A percentile compares a stretch with the other conserved stretches of the same genome.
phyloP scores from a whole-genome alignment of 2,888 invertebrate species.

The Andrena chrysosceles region DNA sequence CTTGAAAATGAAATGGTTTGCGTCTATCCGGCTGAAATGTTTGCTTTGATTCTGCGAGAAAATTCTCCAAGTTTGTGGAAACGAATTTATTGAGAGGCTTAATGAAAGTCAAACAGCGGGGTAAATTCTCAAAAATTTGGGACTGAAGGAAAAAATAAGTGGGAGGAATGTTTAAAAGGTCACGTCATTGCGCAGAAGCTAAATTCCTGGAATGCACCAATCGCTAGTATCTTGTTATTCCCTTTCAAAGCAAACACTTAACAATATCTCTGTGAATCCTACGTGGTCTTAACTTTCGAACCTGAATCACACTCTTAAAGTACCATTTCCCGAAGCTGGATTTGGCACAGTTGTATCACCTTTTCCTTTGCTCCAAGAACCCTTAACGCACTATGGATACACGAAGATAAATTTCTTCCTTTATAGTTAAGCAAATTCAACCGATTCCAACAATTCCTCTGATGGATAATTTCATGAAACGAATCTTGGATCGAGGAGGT shows the following conservation, averaged over 20 bases:
- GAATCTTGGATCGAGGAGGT: conserved; percentile 30
- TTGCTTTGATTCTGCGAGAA: background rate
- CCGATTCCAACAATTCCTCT: background rate
- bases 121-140: background rate
- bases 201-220: background rate
- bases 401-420: no score
- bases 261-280: no score
- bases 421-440: background rate
- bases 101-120: background rate
- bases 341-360: no score
- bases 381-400: no score
- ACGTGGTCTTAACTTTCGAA: no score
- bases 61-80: background rate
- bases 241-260: no score
- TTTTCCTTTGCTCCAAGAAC: no score
- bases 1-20: background rate
- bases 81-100: background rate
- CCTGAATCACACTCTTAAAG: no score
- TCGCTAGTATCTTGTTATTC: no score
- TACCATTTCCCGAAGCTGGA: no score
- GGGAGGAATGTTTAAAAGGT: background rate
- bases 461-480: conserved; percentile 14
- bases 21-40: background rate
- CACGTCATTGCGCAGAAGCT: background rate
- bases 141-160: background rate